Conservation (phyloP, 1,140 invertebrate genomes). For the Branchinecta lindahli region DNA sequence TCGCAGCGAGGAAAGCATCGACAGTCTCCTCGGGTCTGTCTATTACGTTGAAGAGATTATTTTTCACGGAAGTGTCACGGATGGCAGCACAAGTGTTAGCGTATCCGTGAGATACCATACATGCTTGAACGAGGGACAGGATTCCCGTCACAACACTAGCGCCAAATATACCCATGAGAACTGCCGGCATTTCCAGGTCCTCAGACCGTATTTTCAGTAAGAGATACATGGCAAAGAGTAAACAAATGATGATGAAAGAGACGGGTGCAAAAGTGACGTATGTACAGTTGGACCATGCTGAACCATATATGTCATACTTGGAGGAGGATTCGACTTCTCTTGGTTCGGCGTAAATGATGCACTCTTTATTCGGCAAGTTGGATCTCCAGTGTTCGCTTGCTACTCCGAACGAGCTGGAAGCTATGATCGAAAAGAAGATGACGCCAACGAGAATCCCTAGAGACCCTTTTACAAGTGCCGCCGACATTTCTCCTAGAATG, state of each 20-base stretch:
- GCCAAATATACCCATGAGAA: background rate
- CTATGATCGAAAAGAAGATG: background rate
- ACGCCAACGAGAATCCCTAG: background rate
- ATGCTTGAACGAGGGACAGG: background rate
- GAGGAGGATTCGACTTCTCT: background rate
- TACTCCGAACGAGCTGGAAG: background rate
- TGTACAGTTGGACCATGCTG: background rate
- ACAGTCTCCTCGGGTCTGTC: background rate
- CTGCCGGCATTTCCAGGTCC: background rate
- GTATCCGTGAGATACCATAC: background rate
- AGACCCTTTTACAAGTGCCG: background rate
- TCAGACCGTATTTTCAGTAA: background rate
- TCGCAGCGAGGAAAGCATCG: background rate
- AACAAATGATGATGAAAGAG: background rate
- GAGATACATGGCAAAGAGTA: background rate
- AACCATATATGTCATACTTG: background rate
- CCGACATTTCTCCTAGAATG: too few species aligned
- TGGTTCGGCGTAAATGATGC: background rate
- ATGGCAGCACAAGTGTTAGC: background rate
- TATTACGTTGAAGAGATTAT: background rate
- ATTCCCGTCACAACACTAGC: background rate
- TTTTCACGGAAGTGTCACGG: background rate
- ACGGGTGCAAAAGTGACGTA: background rate
- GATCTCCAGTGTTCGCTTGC: background rate
- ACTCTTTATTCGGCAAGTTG: background rate